These are phyloP conservation scores for Sycophila texana DNA, from an alignment of 2,888 invertebrate species.

Conservation along the genomic window DNA sequence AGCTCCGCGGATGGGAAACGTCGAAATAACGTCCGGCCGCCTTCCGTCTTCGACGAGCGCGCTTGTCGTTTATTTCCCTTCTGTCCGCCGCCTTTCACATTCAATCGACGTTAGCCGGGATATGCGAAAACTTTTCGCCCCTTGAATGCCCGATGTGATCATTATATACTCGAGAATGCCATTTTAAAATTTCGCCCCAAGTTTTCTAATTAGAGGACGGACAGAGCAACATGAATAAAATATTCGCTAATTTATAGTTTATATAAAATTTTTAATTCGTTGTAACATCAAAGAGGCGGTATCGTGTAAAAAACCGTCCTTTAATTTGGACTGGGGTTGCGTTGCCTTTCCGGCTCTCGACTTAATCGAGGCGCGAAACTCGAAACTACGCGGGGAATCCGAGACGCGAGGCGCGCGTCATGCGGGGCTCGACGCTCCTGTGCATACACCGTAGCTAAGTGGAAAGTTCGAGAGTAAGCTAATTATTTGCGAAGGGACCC, in stretches of 20 bases:
- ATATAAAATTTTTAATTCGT: too few relatives aligned
- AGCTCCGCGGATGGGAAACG: slow-evolving; percentile 17
- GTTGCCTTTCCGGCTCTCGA: slow-evolving; percentile 8
- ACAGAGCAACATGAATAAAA: too few relatives aligned
- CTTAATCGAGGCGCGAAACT: slow-evolving; percentile 55
- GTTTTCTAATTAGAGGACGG: too few relatives aligned
- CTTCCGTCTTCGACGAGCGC: slow-evolving; percentile 14
- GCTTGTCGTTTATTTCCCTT: slow-evolving; percentile 14
- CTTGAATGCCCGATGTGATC: too few relatives aligned
- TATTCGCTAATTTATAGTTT: too few relatives aligned
- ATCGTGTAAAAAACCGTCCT: not conserved
- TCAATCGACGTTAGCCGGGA: slow-evolving; percentile 16
- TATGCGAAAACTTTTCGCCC: not conserved
- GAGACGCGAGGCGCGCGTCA: slow-evolving; percentile 34
- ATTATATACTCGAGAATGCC: too few relatives aligned
- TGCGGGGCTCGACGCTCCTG: slow-evolving; percentile 8
- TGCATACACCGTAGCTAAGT: slow-evolving; percentile 18
- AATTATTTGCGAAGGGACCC: slow-evolving; percentile 37
- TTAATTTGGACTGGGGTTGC: not conserved
- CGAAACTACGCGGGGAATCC: slow-evolving; percentile 51
- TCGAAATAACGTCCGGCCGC: slow-evolving; percentile 12
- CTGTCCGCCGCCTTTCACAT: not conserved
- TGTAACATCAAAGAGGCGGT: too few relatives aligned
- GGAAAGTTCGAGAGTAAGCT: slow-evolving; percentile 40
- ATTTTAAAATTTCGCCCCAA: too few relatives aligned